Evolutionary conservation across 2,888 invertebrate species (phyloP).

Genomic region (Cyclophora punctaria): DNA sequence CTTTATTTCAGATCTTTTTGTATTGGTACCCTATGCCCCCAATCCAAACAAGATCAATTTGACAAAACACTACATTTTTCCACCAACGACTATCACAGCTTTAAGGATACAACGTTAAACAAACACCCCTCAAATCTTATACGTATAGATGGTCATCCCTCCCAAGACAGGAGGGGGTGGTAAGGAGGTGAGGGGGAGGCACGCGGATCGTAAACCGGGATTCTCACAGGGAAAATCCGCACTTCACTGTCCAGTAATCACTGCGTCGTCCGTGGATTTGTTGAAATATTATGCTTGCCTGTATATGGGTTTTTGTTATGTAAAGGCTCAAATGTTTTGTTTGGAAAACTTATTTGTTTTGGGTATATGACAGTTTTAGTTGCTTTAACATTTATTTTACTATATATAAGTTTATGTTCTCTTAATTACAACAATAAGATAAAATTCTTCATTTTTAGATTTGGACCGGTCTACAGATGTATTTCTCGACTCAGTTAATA

Average conservation of each 20-base stretch:
- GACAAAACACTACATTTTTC: conserved; percentile 4
- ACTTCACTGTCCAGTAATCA: conserved; percentile 67
- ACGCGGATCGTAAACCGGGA: conserved; percentile 63
- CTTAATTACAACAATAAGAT: no score
- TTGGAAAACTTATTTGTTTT: no score
- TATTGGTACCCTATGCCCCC: no score
- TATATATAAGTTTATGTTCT: no score
- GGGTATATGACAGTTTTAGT: no score
- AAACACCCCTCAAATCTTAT: conserved; percentile 31
- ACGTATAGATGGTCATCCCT: conserved; percentile 39
- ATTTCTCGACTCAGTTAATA: no score
- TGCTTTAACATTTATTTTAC: no score
- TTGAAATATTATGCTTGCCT: conserved; percentile 37
- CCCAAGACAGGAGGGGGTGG: conserved; percentile 22
- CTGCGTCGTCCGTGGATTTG: conserved; percentile 46
- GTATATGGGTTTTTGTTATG: conserved; percentile 8
- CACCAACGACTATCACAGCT: conserved; percentile 1
- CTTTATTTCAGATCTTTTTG: no score
- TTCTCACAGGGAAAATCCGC: conserved; percentile 61
- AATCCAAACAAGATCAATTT: no score
- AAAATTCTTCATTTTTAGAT: no score
- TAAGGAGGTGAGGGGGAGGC: conserved; percentile 27
- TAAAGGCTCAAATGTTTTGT: no score
- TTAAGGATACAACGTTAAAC: conserved; percentile 8
- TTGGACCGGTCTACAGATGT: no score